Evolutionary conservation across 2,888 invertebrate genomes (phyloP), one percentile per base, ranked within the genome.

Genomic region (Atethmia centrago): DNA sequence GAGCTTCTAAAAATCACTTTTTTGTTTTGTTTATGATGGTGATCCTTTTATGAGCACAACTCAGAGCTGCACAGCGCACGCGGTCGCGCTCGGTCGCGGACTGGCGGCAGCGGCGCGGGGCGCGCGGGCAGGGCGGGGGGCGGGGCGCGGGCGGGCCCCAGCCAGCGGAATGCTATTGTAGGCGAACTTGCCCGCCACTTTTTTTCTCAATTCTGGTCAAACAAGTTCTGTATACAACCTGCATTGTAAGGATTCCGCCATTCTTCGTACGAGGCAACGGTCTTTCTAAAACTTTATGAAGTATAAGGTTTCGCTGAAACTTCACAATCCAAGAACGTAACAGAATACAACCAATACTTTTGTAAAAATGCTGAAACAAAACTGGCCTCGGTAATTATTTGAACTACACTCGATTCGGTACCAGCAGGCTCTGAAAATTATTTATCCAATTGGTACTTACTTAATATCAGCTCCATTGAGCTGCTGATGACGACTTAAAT

Each of bases 191-290:
- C 94, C 95, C 94, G 95, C 95, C 94, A 95, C 95, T 95, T 95
- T 93, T 94, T 95, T 93, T 94, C 94, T 94, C 91, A 90, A 94
- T 94, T 96, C 96, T 96, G 95, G 96, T 96, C 95, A 96, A 96
- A 96, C 96, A 95, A 96, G 96, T 96, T 96, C 95, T 89, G 95
- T 95, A 94, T 95, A 96, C 95, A 95, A 96, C 95, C 95, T 95
- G 96, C 96, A 95, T 96, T 95, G 94, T 95, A 94, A 94, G 95
- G 96, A 95, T 95, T 95, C 96, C 95, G 95, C 95, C 96, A 95
- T 95, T 95, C 95, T 94, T 92, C 90, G 91, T 93, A 92, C 91
- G 85, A 93, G 89, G 90, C 93, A 94, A 94, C 93, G 94, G 93
- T 94, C 93, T 93, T 91, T 94, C 92, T 93, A 93, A 64, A 94